Evolutionary conservation across 2,113 vertebrate species (phyloP).

Genomic region (Rynchops niger): DNA sequence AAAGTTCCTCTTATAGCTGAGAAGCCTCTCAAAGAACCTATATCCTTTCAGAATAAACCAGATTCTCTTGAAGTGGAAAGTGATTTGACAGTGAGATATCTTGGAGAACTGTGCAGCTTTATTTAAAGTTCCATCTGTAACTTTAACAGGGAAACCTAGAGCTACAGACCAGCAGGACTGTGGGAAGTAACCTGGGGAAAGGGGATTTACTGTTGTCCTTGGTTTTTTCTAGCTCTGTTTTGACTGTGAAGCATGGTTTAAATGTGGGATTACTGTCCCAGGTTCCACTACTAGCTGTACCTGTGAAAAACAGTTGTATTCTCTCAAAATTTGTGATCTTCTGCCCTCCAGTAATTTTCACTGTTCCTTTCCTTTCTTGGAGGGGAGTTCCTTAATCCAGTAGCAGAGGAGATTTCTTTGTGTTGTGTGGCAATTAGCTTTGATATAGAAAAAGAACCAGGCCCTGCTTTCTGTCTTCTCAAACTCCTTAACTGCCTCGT

Average conservation of each 20-base stretch:
- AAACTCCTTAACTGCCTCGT: slow-evolving; percentile 44
- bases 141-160: background rate
- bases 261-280: background rate
- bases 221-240: background rate
- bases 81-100: background rate
- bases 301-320: background rate
- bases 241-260: background rate
- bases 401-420: background rate
- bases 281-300: background rate
- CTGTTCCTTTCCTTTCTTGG: background rate
- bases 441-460: background rate
- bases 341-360: background rate
- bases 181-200: background rate
- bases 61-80: background rate
- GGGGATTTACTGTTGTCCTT: background rate
- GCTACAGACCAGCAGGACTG: background rate
- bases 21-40: slow-evolving; percentile 95
- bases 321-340: background rate
- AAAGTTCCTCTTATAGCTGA: slow-evolving; percentile 97
- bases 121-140: background rate
- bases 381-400: background rate
- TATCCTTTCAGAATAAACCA: slow-evolving; percentile 83
- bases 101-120: background rate
- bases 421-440: background rate
- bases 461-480: background rate